Conservation (phyloP, 2,113 vertebrate genomes). For the Psilopsiagon aurifrons region DNA sequence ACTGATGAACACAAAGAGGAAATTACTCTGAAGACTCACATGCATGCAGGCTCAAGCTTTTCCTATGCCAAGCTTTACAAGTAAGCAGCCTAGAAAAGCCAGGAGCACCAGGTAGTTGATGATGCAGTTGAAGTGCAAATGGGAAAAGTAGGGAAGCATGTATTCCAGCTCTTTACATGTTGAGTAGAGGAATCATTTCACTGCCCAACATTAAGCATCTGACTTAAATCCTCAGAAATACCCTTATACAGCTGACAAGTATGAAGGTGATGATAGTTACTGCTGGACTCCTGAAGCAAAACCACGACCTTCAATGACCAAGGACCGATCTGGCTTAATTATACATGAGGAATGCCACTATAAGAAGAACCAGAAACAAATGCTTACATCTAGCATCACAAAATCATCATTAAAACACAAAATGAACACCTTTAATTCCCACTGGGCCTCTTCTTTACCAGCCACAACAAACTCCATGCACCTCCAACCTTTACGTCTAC, state of each 20-base stretch:
- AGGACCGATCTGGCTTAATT: neutral
- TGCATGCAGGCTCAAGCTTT: neutral
- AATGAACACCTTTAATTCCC: neutral
- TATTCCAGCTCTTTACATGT: neutral
- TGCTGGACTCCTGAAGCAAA: neutral
- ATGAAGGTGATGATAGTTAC: accelerated
- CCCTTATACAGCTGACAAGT: accelerated
- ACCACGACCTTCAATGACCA: neutral
- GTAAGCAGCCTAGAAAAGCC: neutral
- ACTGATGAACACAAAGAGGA: neutral
- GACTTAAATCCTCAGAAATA: neutral
- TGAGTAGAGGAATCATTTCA: neutral
- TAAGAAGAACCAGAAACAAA: neutral
- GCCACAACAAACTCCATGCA: neutral
- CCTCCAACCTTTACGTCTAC: neutral
- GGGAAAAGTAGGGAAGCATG: neutral
- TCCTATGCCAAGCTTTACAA: neutral
- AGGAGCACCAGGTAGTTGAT: neutral
- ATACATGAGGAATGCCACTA: neutral
- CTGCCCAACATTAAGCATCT: neutral
- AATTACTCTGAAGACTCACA: neutral
- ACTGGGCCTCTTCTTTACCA: neutral
- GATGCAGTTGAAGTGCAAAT: neutral
- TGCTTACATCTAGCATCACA: neutral
- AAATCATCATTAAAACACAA: neutral